phyloP scores from a whole-genome alignment of 2,797 vertebrate genomes.

The Lutra lutra region DNA sequence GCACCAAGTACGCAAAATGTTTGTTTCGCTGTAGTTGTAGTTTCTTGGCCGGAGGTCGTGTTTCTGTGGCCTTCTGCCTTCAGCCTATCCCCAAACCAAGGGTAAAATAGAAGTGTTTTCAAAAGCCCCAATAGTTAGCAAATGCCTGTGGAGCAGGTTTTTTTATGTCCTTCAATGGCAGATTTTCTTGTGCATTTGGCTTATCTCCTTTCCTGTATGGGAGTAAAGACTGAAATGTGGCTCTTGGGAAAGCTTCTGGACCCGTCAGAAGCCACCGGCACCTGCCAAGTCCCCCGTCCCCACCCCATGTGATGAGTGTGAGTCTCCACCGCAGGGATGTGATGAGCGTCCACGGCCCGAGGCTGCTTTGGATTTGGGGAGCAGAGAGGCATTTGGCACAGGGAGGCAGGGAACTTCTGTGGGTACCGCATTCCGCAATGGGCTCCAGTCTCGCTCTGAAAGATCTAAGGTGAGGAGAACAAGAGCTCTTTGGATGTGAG shows the following conservation, averaged over 20 bases:
- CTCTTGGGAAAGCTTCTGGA: not conserved
- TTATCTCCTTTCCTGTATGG: not conserved
- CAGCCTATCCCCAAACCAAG: not conserved
- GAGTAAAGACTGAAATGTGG: not conserved
- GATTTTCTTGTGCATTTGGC: not conserved
- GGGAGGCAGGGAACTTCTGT: too few relatives aligned
- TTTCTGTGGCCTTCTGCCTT: not conserved
- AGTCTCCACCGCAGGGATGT: not conserved
- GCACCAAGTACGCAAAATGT: fast-evolving
- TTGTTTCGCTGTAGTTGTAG: too few relatives aligned
- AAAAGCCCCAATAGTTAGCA: not conserved
- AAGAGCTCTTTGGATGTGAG: too few relatives aligned
- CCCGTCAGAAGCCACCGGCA: not conserved
- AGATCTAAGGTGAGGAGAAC: not conserved
- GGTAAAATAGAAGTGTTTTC: not conserved
- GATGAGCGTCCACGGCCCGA: not conserved
- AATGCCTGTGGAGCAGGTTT: not conserved
- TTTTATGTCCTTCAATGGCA: fast-evolving
- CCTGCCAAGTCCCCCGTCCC: not conserved
- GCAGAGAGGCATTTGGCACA: not conserved
- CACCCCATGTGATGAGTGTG: not conserved
- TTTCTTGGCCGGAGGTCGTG: not conserved
- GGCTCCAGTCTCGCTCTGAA: not conserved
- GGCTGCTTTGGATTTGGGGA: not conserved
- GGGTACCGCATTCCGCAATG: fast-evolving